Evolutionary conservation across 1,140 invertebrate genomes (phyloP), one percentile per base, ranked within the genome.

Genomic region (Cydia strobilella): DNA sequence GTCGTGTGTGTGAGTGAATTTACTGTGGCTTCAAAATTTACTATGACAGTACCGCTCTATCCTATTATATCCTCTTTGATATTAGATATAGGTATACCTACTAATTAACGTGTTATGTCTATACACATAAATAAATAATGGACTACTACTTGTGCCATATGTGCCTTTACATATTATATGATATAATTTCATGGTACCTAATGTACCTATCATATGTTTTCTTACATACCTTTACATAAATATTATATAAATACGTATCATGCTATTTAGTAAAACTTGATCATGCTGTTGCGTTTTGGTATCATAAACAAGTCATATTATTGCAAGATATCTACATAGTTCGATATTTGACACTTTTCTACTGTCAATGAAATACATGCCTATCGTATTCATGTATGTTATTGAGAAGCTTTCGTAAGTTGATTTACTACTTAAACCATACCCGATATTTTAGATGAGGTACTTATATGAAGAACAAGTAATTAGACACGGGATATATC

Each of bases 281-380:
- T 18, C 20, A 59, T 23, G 54, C 9, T n/a, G 23, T 59, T 59
- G 20, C 48, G 18, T 59, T 23, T 54, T 66, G 20, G 20, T 15
- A 31, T 35, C 35, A 65, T 20, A 69, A 66, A 69, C 35, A 69
- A 31, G 65, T 66, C 27, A 12, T 27, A 15, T 69, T 7, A 39
- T 69, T 69, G 18, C 27, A 31, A 18, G 31, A 69, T 42, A 69
- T 69, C 65, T 20, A n/a, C n/a, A n/a, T n/a, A 13, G n/a, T 35
- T 69, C 15, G 65, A 69, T 69, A 39, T 69, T 69, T 69, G 65
- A 69, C 31, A 69, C 65, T 69, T n/a, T n/a, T n/a, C n/a, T 69
- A 69, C 65, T 35, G n/a, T 35, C 15, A 18, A 69, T 42, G 35
- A 69, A 69, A 42, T 18, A 65, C 20, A 69, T 39, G 3, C 1